Conservation (phyloP, 2,797 vertebrate genomes). For the Helostoma temminkii region DNA sequence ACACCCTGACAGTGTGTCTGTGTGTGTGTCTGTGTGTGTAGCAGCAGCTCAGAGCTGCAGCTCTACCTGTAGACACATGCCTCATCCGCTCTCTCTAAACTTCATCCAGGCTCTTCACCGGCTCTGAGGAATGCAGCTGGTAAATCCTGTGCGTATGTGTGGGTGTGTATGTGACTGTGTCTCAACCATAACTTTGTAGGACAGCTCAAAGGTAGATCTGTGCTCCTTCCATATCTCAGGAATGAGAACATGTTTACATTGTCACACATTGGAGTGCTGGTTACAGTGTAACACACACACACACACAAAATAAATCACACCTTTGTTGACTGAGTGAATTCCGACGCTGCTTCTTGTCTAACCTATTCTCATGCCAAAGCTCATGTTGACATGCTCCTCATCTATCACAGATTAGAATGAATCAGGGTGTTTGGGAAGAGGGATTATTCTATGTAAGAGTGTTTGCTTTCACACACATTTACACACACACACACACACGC, state of each 20-base stretch:
- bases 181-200: slow-evolving; percentile 63
- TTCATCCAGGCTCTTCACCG: slow-evolving; percentile 41
- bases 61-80: slow-evolving; percentile 73
- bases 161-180: neutral
- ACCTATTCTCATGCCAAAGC: slow-evolving; percentile 53
- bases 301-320: slow-evolving; percentile 54
- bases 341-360: slow-evolving; percentile 29
- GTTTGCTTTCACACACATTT: slow-evolving; percentile 53
- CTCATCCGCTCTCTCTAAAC: slow-evolving; percentile 43
- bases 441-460: slow-evolving; percentile 3
- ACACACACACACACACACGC: slow-evolving; percentile 14
- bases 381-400: slow-evolving; percentile 69
- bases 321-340: slow-evolving; percentile 31
- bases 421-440: slow-evolving; percentile 30
- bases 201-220: slow-evolving; percentile 51
- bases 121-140: slow-evolving; percentile 62
- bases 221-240: slow-evolving; percentile 48
- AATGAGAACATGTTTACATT: slow-evolving; percentile 75
- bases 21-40: slow-evolving; percentile 5
- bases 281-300: slow-evolving; percentile 40
- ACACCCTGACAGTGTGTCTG: slow-evolving; percentile 35
- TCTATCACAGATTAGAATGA: slow-evolving; percentile 47
- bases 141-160: neutral
- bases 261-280: slow-evolving; percentile 44
- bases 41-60: slow-evolving; percentile 10